Base-by-base conservation (phyloP, 30 jellyfish, hydroid and myxozoan species). In the Haliclystus octoradiatus region DNA sequence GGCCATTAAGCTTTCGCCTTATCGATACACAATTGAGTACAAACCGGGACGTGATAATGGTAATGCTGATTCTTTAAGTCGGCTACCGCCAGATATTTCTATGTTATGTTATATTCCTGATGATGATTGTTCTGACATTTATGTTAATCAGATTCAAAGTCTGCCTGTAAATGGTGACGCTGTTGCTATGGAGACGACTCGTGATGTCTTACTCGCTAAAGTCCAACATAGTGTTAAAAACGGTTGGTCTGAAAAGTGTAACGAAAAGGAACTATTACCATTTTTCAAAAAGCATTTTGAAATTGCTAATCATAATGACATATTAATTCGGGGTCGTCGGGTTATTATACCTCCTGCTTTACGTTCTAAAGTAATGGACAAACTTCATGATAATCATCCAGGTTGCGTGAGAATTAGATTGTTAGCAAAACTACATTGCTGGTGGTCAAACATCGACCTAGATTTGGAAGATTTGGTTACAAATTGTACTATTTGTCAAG, bases 381-480 rank as follows among this genome's bases (percentile, higher is more conserved):
- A 40, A 19, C 57, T 73, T 19, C 84, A 62, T 64, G 80, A 66
- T 13, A 14, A 22, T 31, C 74, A 73, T 64, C 84, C 84, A 0
- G 84, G 74, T 31, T 0, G 53, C 14, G 19, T 80, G n/a, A 0
- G 83, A 25, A 73, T 73, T 75, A 64, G 50, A 24, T 33, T 50
- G 26, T 34, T 73, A 22, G 84, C 84, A 4, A 29, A 74, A 15
- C 24, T 46, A 5, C 50, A 62, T 63, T 31, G 52, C 14, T 73
- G 84, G 84, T 73, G 84, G 84, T 75, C 84, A 31, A 75, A 76
- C 26, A 65, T 73, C 15, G 84, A 73, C 34, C 13, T 9, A 3
- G 84, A 63, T 24, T 32, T 73, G 4, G 84, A 33, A 60, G 71
- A 25, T 14, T 2, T 19, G 32, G 73, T 73, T 40, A 19, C 57